Conservation (phyloP, 2,113 vertebrate species). For the zebrafish (Danio rerio) region DNA sequence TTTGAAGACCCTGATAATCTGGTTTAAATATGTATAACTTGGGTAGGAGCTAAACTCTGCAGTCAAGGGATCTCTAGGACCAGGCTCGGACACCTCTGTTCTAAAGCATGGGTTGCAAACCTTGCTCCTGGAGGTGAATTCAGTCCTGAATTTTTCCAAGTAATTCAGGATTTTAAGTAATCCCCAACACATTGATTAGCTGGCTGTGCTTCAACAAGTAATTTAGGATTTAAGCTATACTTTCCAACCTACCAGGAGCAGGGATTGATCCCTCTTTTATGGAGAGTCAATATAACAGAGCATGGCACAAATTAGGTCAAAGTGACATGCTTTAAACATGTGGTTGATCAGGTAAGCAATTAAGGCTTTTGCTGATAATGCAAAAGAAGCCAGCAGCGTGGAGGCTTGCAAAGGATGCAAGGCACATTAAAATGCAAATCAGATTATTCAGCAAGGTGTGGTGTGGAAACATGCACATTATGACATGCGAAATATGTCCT, state of each 20-base stretch:
- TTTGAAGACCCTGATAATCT: not conserved
- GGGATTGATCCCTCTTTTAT: too few species aligned
- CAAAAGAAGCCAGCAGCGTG: slow-evolving; percentile 10
- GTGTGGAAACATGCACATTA: slow-evolving; percentile 35
- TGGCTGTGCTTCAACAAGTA: too few species aligned
- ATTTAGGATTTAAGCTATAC: too few species aligned
- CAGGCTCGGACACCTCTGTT: not conserved
- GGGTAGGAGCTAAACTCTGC: not conserved
- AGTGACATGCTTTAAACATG: not conserved
- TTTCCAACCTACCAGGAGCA: too few species aligned
- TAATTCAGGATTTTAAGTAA: too few species aligned
- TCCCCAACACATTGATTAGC: too few species aligned
- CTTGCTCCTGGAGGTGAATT: too few species aligned
- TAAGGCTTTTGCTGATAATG: not conserved
- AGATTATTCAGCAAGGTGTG: not conserved
- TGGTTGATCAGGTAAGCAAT: not conserved
- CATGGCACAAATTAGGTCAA: too few species aligned
- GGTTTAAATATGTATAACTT: not conserved
- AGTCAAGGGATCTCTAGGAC: not conserved
- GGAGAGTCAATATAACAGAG: not conserved
- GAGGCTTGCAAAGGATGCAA: not conserved
- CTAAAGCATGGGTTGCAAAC: not conserved
- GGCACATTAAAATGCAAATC: not conserved
- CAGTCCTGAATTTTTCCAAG: too few species aligned
- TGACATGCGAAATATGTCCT: slow-evolving; percentile 2